Evolutionary conservation across 2,113 vertebrate species (phyloP).

Genomic region (mouse (Mus musculus)): GRCm39 chr13:91553501-91554000

Average conservation of each 20-base stretch:
- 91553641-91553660: too few relatives aligned
- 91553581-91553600: too few relatives aligned
- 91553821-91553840: not conserved
- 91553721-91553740: not conserved
- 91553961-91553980: not conserved
- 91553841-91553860: not conserved
- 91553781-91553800: not conserved
- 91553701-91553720: not conserved
- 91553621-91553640: too few relatives aligned
- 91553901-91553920: not conserved
- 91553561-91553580: too few relatives aligned
- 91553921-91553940: not conserved
- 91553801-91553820: not conserved
- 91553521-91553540: not conserved
- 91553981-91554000: not conserved
- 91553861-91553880: not conserved
- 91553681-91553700: not conserved
- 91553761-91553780: not conserved
- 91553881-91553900: not conserved
- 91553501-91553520: not conserved
- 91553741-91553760: constrained; percentile 16
- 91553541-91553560: too few relatives aligned
- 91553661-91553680: not conserved
- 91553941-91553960: not conserved
- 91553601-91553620: too few relatives aligned